These are phyloP conservation scores for Fistularia tabacaria DNA, from an alignment of 2,797 vertebrate species.

Conservation along the genomic window DNA sequence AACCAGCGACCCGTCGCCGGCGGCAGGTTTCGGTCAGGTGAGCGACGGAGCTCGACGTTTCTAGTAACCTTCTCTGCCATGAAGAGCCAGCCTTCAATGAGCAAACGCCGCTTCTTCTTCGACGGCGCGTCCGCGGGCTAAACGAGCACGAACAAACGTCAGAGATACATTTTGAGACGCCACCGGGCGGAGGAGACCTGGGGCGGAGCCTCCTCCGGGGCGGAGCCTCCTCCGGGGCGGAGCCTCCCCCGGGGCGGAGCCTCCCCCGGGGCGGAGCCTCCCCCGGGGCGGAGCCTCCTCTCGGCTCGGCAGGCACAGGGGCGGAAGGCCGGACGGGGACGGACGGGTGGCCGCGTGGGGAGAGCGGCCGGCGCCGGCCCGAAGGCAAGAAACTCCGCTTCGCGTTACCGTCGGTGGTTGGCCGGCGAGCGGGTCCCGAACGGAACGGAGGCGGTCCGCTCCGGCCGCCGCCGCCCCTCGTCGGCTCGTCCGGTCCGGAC, in stretches of 20 bases:
- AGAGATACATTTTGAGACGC: constrained; percentile 66
- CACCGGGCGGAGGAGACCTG: constrained; percentile 49
- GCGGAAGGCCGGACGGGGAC: constrained; percentile 59
- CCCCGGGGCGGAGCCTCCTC: constrained; percentile 33
- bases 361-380: constrained; percentile 37
- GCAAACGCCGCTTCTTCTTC: constrained; percentile 18
- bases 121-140: constrained; percentile 43
- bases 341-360: constrained; percentile 52
- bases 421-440: too few species aligned
- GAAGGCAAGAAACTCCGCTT: constrained; percentile 27
- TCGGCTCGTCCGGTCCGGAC: constrained; percentile 24
- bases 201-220: too few species aligned
- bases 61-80: constrained; percentile 43
- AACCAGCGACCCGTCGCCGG: too few species aligned
- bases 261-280: background rate
- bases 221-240: constrained; percentile 56
- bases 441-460: too few species aligned
- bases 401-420: too few species aligned
- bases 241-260: constrained; percentile 20
- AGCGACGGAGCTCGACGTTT: background rate
- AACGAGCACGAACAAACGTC: constrained; percentile 50
- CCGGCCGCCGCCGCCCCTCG: constrained; percentile 10
- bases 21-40: too few species aligned
- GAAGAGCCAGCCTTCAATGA: constrained; percentile 77
- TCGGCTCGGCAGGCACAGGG: constrained; percentile 56